Conservation (phyloP, 2,797 vertebrate genomes). For the Basileuterus tristriatus region DNA sequence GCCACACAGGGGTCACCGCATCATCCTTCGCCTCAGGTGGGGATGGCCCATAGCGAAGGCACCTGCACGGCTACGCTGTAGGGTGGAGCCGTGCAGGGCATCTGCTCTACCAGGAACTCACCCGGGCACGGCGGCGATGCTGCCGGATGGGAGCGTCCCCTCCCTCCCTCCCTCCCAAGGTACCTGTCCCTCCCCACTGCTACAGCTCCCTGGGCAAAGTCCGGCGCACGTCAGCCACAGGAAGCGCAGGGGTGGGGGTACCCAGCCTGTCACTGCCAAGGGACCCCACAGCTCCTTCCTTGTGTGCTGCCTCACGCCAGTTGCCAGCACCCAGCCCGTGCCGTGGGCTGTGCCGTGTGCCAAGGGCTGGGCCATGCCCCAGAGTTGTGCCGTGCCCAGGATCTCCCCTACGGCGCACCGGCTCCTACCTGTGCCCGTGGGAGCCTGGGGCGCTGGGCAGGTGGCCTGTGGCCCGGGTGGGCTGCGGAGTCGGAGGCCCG, state of each 20-base stretch:
- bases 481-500: background rate
- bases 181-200: background rate
- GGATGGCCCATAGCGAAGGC: background rate
- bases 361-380: background rate
- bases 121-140: background rate
- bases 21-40: background rate
- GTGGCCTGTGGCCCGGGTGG: background rate
- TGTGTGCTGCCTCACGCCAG: background rate
- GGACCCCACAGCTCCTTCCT: background rate
- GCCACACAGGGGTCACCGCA: fast-evolving
- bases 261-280: background rate
- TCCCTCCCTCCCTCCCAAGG: background rate
- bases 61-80: fast-evolving
- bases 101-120: background rate
- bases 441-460: background rate
- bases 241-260: fast-evolving
- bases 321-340: background rate
- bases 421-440: constrained; percentile 42
- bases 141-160: background rate
- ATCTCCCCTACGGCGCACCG: fast-evolving
- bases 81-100: background rate
- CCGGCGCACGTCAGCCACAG: background rate
- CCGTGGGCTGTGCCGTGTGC: background rate
- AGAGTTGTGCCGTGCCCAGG: background rate
- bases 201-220: background rate